Conservation (phyloP, 2,888 invertebrate species). For the Hedya salicella region DNA sequence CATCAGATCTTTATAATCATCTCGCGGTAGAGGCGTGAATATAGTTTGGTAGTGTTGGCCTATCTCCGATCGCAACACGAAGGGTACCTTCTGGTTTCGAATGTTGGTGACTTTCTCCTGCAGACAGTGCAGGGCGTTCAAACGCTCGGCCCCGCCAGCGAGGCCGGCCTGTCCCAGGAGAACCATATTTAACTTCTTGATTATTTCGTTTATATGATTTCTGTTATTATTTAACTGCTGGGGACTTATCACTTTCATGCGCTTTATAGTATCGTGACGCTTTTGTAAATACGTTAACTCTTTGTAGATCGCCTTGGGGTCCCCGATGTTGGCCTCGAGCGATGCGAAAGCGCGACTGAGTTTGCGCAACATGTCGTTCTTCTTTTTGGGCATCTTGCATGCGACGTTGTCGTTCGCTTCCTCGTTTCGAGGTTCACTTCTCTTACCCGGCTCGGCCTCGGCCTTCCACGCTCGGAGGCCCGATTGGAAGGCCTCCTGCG, state of each 20-base stretch:
- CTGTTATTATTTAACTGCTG: slow-evolving; percentile 64
- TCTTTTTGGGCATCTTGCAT: slow-evolving; percentile 69
- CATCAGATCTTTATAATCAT: slow-evolving; percentile 71
- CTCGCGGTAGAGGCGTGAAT: slow-evolving; percentile 75
- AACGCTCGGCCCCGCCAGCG: slow-evolving; percentile 75
- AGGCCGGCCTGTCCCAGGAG: slow-evolving; percentile 86
- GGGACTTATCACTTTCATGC: slow-evolving; percentile 66
- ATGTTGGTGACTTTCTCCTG: slow-evolving; percentile 65
- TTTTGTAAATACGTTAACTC: slow-evolving; percentile 74
- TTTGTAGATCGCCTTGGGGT: slow-evolving; percentile 75
- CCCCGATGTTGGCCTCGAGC: slow-evolving; percentile 77
- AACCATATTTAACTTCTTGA: slow-evolving; percentile 84
- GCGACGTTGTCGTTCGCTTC: background rate
- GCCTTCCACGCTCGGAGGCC: slow-evolving; percentile 74
- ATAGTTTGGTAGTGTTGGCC: slow-evolving; percentile 80
- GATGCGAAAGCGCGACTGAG: slow-evolving; percentile 68
- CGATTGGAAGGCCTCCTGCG: slow-evolving; percentile 82
- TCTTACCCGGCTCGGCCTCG: slow-evolving; percentile 35
- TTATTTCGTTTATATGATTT: slow-evolving; percentile 72
- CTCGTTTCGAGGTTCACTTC: background rate
- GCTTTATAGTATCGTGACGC: slow-evolving; percentile 70
- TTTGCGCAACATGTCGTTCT: slow-evolving; percentile 62
- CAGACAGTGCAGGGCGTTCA: slow-evolving; percentile 71
- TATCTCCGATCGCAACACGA: slow-evolving; percentile 76
- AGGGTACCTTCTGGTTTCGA: slow-evolving; percentile 63